phyloP scores from a whole-genome alignment of 2,797 vertebrate genomes.

The Acridotheres tristis region DNA sequence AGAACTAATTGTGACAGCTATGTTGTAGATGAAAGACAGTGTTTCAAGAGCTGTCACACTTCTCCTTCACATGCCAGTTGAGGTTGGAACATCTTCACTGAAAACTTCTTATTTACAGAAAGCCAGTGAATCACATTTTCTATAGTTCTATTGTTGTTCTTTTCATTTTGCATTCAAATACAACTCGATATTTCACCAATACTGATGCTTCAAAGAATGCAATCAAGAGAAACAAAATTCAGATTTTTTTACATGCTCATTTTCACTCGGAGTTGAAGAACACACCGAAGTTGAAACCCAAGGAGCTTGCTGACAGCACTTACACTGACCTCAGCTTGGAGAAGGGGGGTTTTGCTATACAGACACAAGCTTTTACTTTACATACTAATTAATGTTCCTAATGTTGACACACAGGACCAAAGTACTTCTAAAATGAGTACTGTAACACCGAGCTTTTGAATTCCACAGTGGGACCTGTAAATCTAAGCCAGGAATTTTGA shows the following conservation, averaged over 20 bases:
- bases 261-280: constrained; percentile 2
- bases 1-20: constrained; percentile 33
- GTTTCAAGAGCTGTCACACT: not conserved
- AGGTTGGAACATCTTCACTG: not conserved
- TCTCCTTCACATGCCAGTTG: not conserved
- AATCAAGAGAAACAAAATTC: not conserved
- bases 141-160: not conserved
- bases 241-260: rapidly evolving
- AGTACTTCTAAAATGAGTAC: not conserved
- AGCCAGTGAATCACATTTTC: not conserved
- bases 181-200: not conserved
- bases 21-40: constrained; percentile 30
- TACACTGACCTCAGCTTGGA: not conserved
- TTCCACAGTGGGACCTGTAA: not conserved
- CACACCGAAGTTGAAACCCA: not conserved
- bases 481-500: not conserved
- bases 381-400: not conserved
- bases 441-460: not conserved
- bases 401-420: not conserved
- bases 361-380: not conserved
- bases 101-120: constrained; percentile 32
- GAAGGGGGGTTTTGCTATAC: not conserved
- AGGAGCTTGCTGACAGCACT: not conserved
- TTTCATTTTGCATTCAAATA: not conserved
- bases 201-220: not conserved